Evolutionary conservation across 1,140 invertebrate genomes (phyloP).

Genomic region (Trichomalopsis sarcophagae): DNA sequence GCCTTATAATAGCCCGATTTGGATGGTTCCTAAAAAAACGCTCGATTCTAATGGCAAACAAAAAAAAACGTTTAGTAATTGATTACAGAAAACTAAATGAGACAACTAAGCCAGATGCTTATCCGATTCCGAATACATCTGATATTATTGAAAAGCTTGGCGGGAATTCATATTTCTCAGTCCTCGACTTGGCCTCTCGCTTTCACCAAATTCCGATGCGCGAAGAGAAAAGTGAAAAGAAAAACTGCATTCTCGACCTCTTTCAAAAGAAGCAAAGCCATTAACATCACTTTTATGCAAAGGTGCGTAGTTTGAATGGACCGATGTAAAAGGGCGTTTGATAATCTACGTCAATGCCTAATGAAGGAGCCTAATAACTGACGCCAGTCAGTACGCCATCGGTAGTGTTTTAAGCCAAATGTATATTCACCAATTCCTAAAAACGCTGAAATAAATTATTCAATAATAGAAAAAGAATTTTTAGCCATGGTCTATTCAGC

Average conservation of each 20-base stretch:
- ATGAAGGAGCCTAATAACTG: no score
- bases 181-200: constrained; percentile 51
- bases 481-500: no score
- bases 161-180: background rate
- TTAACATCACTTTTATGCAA: no score
- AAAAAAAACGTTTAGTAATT: constrained; percentile 6
- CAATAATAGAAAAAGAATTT: no score
- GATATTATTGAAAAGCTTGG: constrained; percentile 17
- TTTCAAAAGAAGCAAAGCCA: no score
- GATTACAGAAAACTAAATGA: constrained; percentile 21
- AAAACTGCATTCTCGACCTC: constrained; percentile 69
- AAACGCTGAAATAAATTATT: no score
- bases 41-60: background rate
- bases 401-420: no score
- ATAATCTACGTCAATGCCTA: no score
- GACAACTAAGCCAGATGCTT: background rate
- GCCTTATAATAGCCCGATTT: constrained; percentile 10
- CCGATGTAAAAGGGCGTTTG: no score
- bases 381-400: no score
- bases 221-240: constrained; percentile 56
- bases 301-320: no score
- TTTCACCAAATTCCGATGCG: constrained; percentile 74
- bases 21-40: constrained; percentile 38
- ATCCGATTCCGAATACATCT: constrained; percentile 1
- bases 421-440: no score